Evolutionary conservation across 2,888 invertebrate genomes (phyloP), one percentile per base, ranked within the genome.

Genomic region (Meliscaeva auricollis): DNA sequence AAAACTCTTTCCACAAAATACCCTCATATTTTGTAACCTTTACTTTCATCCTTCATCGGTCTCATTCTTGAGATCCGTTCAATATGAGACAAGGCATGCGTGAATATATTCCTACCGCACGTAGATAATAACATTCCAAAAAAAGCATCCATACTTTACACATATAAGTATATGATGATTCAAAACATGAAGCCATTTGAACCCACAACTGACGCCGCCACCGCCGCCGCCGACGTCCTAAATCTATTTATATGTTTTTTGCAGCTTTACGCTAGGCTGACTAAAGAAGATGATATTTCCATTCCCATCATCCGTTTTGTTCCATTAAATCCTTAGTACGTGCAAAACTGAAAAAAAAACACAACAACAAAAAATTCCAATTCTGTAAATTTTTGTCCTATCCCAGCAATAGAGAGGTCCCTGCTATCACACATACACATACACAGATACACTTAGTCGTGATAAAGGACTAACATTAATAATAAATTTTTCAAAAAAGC

Each of bases 401-500:
- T 54, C 30, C 30, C 2, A 32, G 17, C 4, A 35, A 35, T 56
- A 17, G 3, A 38, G 3, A 11, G 46, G 46, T 17, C 15, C 17
- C 6, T 58, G 15, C 20, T 8, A 35, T 58, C 38, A 6, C n/a
- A 20, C 41, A 1, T 5, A 4, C 46, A 7, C 15, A 20, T 38
- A 38, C 7, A 22, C 7, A 3, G 1, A 26, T 60, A 44, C 50
- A 50, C n/a, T 62, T 73, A 44, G 32, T 41, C 30, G 9, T 58
- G 48, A 30, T 41, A 73, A 73, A 73, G 73, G 62, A 52, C 30
- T n/a, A 50, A 52, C 52, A 64, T 74, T 74, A 74, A 64, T 74
- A 74, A 64, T 74, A 64, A 52, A 74, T 74, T 74, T 52, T 20
- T n/a, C n/a, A 74, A 52, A 64, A 62, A 62, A 52, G n/a, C 26